Evolutionary conservation across 2,888 invertebrate genomes (phyloP).

Genomic region (Cyaniris semiargus): DNA sequence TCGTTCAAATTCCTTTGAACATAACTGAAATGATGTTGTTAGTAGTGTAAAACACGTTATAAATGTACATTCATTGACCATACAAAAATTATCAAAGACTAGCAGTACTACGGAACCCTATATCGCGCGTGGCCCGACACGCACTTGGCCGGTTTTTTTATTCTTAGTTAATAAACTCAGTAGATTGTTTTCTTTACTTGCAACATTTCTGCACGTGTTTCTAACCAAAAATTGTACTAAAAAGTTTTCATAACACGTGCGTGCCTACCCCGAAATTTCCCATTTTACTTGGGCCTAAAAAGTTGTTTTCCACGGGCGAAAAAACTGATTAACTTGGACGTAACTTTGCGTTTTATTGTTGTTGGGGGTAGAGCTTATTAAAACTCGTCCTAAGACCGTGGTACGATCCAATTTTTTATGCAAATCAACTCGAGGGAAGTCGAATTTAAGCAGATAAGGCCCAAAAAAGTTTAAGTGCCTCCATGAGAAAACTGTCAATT

Average conservation of each 20-base stretch:
- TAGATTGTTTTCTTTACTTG: no score
- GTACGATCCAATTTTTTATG: not conserved
- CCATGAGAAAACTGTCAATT: slow-evolving; percentile 8
- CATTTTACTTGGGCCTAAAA: not conserved
- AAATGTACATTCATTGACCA: no score
- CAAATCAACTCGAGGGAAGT: not conserved
- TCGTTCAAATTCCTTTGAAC: no score
- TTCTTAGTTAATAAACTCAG: no score
- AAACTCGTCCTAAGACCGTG: not conserved
- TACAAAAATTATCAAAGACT: no score
- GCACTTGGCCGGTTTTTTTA: no score
- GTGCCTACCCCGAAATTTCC: not conserved
- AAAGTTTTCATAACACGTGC: not conserved
- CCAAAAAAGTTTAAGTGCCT: slow-evolving; percentile 1
- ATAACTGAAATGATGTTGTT: no score
- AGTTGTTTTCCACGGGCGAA: not conserved
- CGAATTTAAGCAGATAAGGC: not conserved
- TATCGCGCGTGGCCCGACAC: no score
- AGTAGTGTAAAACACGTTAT: no score
- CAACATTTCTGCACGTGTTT: no score
- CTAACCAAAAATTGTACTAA: not conserved
- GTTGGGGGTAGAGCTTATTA: not conserved
- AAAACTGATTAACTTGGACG: not conserved
- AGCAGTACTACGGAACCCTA: no score
- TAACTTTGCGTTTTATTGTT: not conserved